Base-by-base conservation (phyloP, 2,113 vertebrate species). In the Acinonyx jubatus region DNA sequence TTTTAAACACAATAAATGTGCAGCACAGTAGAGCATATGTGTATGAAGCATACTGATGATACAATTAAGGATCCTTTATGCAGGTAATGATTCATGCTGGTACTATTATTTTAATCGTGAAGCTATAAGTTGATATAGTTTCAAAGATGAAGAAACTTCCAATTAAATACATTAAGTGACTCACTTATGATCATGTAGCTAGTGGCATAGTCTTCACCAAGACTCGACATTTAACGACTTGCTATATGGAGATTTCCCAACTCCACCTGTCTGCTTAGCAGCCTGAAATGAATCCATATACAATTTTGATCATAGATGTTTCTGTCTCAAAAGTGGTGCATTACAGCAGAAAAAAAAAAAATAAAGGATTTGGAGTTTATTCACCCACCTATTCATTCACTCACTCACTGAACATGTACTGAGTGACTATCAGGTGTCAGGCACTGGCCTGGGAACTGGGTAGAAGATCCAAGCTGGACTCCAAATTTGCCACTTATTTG, bases 1-100 rank as follows among this genome's bases (percentile, higher is more conserved):
- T 96, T 88, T 91, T 89, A 95, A 84, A 71, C 48, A 91, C 25
- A 83, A 68, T 86, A 97, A 91, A 89, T 55, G 38, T 52, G 25
- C 63, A 95, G 79, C 68, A 33, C 13, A 76, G 82, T 80, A 94
- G 0, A 96, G 41, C 69, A 91, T 27, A 13, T 96, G 16, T 68
- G 16, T 13, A 83, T 80, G 18, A 93, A 79, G 45, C 90, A 93
- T 25, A 91, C 6, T 83, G 55, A 83, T 91, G 66, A 78, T 48
- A 48, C 82, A 87, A 93, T 84, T 89, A 91, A 33, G 84, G n/a
- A 68, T 65, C 38, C 38, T 86, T 90, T 16, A 71, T 61, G 61
- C 15, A 36, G 6, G 23, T 89, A 90, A 96, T 86, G 11, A 95
- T 41, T 88, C 21, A 68, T 25, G 7, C 45, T 94, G 68, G 29